Conservation (phyloP, 2,888 invertebrate species). For the Lampropteryx suffumata region DNA sequence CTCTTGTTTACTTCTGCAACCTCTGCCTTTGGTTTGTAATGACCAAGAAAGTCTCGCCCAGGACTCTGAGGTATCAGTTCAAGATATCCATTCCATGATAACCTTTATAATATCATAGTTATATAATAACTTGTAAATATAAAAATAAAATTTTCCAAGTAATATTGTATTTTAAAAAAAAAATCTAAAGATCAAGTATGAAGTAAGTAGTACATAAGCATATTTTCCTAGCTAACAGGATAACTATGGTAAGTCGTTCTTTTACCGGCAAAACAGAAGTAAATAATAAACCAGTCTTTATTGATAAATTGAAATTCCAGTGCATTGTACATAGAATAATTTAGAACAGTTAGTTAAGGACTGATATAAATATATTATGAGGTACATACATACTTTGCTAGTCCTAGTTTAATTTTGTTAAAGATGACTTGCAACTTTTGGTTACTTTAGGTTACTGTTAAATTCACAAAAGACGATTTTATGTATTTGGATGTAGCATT, state of each 20-base stretch:
- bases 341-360: constrained; percentile 1
- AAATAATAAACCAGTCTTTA: constrained; percentile 68
- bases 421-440: too few relatives aligned
- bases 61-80: constrained; percentile 58
- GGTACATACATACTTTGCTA: constrained; percentile 42
- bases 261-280: constrained; percentile 23
- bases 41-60: constrained; percentile 63
- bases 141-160: constrained; percentile 36
- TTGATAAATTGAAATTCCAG: constrained; percentile 53
- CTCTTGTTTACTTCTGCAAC: constrained; percentile 72
- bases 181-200: too few relatives aligned
- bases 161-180: constrained; percentile 21
- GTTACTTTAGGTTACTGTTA: constrained; percentile 22
- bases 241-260: too few relatives aligned
- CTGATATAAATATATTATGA: constrained; percentile 57
- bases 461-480: too few relatives aligned
- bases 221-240: too few relatives aligned
- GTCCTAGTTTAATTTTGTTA: too few relatives aligned
- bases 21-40: constrained; percentile 72
- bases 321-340: not conserved
- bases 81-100: constrained; percentile 52
- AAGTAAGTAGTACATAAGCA: too few relatives aligned
- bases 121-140: constrained; percentile 29
- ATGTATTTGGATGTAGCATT: constrained; percentile 35
- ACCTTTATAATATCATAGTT: constrained; percentile 1